Conservation (phyloP, 30 jellyfish, hydroid and myxozoan species). For the Cassiopea xamachana region DNA sequence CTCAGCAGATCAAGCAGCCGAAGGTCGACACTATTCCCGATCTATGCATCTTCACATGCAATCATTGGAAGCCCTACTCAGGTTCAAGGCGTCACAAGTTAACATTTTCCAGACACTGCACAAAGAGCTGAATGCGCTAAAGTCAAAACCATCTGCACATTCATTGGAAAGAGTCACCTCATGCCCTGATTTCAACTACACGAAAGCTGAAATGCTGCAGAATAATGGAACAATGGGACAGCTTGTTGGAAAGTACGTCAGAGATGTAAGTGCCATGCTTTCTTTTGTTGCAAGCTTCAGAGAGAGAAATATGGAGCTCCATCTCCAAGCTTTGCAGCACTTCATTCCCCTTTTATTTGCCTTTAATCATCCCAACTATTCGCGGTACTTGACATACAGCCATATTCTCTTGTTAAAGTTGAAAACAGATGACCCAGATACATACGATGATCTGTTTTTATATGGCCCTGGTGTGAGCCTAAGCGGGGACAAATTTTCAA, state of each 20-base stretch:
- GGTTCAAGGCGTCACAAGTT: constrained; percentile 49
- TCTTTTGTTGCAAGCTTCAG: constrained; percentile 66
- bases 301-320: constrained; percentile 31
- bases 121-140: constrained; percentile 46
- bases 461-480: constrained; percentile 60
- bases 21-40: constrained; percentile 67
- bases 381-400: constrained; percentile 69
- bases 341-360: constrained; percentile 62
- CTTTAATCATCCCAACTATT: constrained; percentile 61
- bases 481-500: constrained; percentile 47
- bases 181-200: constrained; percentile 37
- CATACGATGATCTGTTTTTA: constrained; percentile 47
- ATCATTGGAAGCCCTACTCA: constrained; percentile 53
- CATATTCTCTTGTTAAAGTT: constrained; percentile 52
- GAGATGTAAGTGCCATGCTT: constrained; percentile 60
- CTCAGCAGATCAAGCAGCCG: constrained; percentile 75
- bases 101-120: constrained; percentile 65
- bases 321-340: constrained; percentile 33
- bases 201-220: constrained; percentile 63
- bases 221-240: constrained; percentile 53
- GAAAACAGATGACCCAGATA: constrained; percentile 63
- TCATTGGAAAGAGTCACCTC: constrained; percentile 56
- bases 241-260: constrained; percentile 51
- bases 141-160: constrained; percentile 52
- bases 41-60: constrained; percentile 59